These are phyloP conservation scores for Ochropleura leucogaster DNA, from an alignment of 2,888 invertebrate species.

Conservation along the genomic window DNA sequence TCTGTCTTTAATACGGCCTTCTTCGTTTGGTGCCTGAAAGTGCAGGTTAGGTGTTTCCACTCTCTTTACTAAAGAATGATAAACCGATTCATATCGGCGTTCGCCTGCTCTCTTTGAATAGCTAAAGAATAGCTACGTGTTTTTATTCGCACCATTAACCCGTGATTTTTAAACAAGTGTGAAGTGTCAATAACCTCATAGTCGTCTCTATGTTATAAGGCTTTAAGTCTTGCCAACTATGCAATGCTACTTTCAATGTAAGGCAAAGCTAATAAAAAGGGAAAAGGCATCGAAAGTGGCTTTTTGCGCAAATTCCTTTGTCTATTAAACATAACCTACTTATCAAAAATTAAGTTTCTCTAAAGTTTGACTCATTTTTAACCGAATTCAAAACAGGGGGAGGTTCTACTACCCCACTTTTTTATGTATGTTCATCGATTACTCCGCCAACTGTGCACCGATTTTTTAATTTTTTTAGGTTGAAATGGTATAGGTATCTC, in stretches of 20 bases:
- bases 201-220: background rate
- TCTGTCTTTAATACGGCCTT: background rate
- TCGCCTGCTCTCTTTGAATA: too few relatives aligned
- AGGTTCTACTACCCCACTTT: too few relatives aligned
- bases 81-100: background rate
- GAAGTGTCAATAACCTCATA: background rate
- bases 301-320: conserved; percentile 1
- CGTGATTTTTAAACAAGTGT: background rate
- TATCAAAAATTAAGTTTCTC: background rate
- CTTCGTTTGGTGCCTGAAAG: background rate
- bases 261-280: background rate
- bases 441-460: too few relatives aligned
- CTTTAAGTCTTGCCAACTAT: background rate
- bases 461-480: too few relatives aligned
- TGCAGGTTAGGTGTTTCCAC: background rate
- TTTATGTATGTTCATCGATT: too few relatives aligned
- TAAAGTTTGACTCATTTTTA: too few relatives aligned
- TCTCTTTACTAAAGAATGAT: background rate
- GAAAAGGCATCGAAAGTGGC: background rate
- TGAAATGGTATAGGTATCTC: too few relatives aligned
- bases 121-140: background rate
- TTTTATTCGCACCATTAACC: background rate
- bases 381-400: too few relatives aligned
- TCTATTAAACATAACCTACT: background rate
- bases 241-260: conserved; percentile 17